Evolutionary conservation across 2,113 vertebrate species (phyloP).

Genomic region (Turnix velox): DNA sequence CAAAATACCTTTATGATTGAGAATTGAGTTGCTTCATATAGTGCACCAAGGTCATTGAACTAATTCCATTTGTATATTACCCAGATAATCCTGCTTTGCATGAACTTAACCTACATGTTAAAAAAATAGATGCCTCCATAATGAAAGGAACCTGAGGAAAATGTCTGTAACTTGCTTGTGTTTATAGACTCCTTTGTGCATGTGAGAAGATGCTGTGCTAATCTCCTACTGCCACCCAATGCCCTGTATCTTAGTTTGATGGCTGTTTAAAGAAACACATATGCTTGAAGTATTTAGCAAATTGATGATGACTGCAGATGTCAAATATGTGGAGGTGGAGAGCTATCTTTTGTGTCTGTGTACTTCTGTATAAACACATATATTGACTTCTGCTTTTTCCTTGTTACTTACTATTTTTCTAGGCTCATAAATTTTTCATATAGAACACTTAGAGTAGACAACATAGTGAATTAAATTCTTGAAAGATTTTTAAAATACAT

Average conservation of each 20-base stretch:
- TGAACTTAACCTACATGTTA: background rate
- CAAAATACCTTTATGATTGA: background rate
- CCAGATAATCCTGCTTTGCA: background rate
- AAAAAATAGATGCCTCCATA: background rate
- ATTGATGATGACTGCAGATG: background rate
- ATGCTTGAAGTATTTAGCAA: background rate
- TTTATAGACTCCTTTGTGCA: accelerated
- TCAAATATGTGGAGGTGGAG: background rate
- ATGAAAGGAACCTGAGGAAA: background rate
- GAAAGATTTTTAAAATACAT: background rate
- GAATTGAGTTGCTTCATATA: background rate
- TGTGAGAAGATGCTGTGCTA: background rate
- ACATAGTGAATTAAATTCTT: background rate
- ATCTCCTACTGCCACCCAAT: background rate
- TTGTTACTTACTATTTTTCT: background rate
- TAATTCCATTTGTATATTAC: background rate
- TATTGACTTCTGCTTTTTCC: background rate
- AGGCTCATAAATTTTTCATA: background rate
- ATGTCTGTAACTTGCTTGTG: no score
- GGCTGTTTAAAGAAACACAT: background rate
- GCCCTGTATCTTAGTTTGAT: background rate
- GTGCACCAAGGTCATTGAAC: background rate
- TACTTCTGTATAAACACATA: background rate
- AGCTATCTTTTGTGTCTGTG: background rate
- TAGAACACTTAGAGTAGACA: background rate